Evolutionary conservation across 2,888 invertebrate species (phyloP).

Genomic region (Euphydryas editha): DNA sequence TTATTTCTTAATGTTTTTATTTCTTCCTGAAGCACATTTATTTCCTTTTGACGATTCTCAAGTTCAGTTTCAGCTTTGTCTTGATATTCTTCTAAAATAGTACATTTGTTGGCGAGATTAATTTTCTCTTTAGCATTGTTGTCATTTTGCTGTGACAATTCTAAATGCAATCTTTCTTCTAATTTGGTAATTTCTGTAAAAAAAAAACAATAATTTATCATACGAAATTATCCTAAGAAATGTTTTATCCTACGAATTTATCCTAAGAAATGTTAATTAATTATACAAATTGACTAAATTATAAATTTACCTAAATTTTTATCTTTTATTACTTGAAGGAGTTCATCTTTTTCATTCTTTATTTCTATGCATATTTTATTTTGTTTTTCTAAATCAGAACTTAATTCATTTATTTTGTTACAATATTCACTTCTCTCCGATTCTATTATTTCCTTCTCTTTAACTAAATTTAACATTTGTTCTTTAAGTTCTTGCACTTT

Average conservation of each 20-base stretch:
- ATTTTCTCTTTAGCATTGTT: conserved; percentile 53
- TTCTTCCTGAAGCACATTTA: conserved; percentile 42
- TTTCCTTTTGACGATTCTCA: conserved; percentile 56
- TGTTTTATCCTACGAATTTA: no score
- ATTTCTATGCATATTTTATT: conserved; percentile 32
- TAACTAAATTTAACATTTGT: conserved; percentile 30
- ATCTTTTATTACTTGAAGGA: conserved; percentile 48
- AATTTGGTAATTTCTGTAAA: conserved; percentile 61
- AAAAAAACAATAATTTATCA: background rate
- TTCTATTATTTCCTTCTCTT: conserved; percentile 31
- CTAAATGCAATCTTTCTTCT: conserved; percentile 54
- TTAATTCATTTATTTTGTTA: conserved; percentile 34
- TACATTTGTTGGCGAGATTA: conserved; percentile 55
- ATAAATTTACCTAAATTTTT: conserved; percentile 54
- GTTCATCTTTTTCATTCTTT: conserved; percentile 45
- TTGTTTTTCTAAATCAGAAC: conserved; percentile 53
- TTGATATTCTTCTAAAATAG: conserved; percentile 58
- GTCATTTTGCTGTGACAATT: conserved; percentile 51
- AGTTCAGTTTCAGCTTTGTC: conserved; percentile 58
- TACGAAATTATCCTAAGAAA: background rate
- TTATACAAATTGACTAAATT: background rate
- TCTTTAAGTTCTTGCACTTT: conserved; percentile 26
- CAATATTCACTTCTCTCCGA: conserved; percentile 32
- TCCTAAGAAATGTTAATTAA: background rate
- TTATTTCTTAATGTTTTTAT: conserved; percentile 31